Evolutionary conservation across 2,113 vertebrate species (phyloP).

Genomic region (Melanotaenia duboulayi): DNA sequence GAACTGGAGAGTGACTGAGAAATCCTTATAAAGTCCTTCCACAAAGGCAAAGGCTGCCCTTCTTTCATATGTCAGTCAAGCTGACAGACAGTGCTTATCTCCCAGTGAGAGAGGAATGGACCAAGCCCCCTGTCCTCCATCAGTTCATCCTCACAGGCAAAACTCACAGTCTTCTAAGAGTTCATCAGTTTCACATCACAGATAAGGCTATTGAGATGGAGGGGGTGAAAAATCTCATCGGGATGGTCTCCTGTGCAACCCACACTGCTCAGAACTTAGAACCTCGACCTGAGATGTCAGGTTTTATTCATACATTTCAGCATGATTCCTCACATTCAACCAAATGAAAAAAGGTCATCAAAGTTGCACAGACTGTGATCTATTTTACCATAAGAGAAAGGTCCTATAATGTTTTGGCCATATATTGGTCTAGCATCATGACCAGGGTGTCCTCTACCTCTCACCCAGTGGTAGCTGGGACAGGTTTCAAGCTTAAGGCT

Average conservation of each 20-base stretch:
- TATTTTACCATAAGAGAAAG: not conserved
- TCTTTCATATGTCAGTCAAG: conserved; percentile 74
- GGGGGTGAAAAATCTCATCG: not conserved
- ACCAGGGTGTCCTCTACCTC: no score
- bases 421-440: no score
- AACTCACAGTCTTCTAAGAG: conserved; percentile 63
- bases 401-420: no score
- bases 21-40: conserved; percentile 37
- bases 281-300: not conserved
- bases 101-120: conserved; percentile 60
- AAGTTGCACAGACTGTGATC: not conserved
- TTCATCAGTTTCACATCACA: conserved; percentile 74
- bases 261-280: not conserved
- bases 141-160: conserved; percentile 63
- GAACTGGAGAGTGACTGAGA: conserved; percentile 35
- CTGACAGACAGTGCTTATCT: conserved; percentile 81
- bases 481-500: not conserved
- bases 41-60: conserved; percentile 54
- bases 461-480: not conserved
- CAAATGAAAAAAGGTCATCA: not conserved
- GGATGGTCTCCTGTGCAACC: conserved; percentile 6
- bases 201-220: conserved; percentile 74
- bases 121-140: conserved; percentile 49
- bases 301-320: not conserved
- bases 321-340: not conserved